Conservation (phyloP, 2,888 invertebrate species). For the Lycia hirtaria region DNA sequence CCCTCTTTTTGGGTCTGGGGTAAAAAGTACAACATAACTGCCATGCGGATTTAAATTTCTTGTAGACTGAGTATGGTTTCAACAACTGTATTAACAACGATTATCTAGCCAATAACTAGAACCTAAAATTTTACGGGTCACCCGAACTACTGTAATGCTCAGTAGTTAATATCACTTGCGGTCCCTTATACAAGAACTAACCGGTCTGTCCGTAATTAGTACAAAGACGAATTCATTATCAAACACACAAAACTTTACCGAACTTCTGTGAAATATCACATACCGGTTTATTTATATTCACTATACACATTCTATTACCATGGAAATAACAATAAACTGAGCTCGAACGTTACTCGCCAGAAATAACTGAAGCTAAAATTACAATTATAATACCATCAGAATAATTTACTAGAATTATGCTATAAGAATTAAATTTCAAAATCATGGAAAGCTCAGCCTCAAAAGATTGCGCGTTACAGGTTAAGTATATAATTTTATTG, state of each 20-base stretch:
- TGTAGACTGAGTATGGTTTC: too few relatives aligned
- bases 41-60: too few relatives aligned
- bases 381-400: constrained; percentile 53
- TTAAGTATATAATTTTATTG: too few relatives aligned
- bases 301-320: constrained; percentile 33
- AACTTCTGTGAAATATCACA: constrained; percentile 5
- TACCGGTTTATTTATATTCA: constrained; percentile 3
- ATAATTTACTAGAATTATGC: constrained; percentile 48
- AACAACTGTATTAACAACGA: too few relatives aligned
- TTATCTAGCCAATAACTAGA: too few relatives aligned
- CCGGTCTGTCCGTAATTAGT: too few relatives aligned
- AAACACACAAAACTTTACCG: not conserved
- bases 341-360: constrained; percentile 17
- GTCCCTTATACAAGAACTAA: too few relatives aligned
- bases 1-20: too few relatives aligned
- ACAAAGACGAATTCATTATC: not conserved
- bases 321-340: constrained; percentile 25
- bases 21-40: too few relatives aligned
- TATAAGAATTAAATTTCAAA: constrained; percentile 51
- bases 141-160: too few relatives aligned
- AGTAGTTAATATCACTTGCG: too few relatives aligned
- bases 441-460: constrained; percentile 46
- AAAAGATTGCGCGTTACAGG: constrained; percentile 41
- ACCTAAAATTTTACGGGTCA: too few relatives aligned
- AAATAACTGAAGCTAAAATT: constrained; percentile 42